Base-by-base conservation (phyloP, 2,888 invertebrate species). In the Mesopsocus fuscifrons region DNA sequence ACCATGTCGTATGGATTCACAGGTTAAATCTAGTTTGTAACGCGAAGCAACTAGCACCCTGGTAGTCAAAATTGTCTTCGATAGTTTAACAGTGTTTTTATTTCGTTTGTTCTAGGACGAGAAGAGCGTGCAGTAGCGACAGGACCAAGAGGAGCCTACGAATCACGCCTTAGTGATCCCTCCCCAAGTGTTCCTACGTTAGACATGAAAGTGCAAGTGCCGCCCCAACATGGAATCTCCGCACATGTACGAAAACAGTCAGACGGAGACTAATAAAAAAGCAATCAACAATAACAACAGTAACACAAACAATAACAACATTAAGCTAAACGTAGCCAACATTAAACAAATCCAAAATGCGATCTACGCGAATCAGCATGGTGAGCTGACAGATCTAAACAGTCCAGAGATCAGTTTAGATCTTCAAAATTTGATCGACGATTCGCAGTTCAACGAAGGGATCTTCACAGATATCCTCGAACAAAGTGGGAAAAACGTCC, bases 401-500 rank as follows among this genome's bases (percentile, higher is more conserved):
- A 82, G 83, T 45, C 85, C 88, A 51, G 92, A 92, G 64, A 87
- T 91, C 59, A 85, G 87, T 50, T 68, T 92, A 56, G 91, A 92
- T 57, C 67, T 92, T 50, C 88, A 91, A 58, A 82, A 85, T 61
- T 71, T 92, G 54, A 89, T 92, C 57, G 88, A 89, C 64, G 89
- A 89, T 60, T 67, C 71, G 22, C 85, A 87, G 64, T 88, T 89
- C 64, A 75, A 79, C 54, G 85, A 88, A 52, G 83, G 83, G 26
- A 68, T 89, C 33, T 80, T 89, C 61, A 77, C 76, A 53, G 89
- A 89, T 57, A 84, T 89, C 59, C 67, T 88, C 17, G 79, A 62
- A 17, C 57, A 53, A 22, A 47, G 47, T 42, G 48, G 67, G 46
- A 67, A 56, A 13, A 52, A 56, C 50, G 54, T 56, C 1, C 50